These are phyloP conservation scores for Murina feae DNA, from an alignment of 2,113 vertebrate species.

Conservation along the genomic window DNA sequence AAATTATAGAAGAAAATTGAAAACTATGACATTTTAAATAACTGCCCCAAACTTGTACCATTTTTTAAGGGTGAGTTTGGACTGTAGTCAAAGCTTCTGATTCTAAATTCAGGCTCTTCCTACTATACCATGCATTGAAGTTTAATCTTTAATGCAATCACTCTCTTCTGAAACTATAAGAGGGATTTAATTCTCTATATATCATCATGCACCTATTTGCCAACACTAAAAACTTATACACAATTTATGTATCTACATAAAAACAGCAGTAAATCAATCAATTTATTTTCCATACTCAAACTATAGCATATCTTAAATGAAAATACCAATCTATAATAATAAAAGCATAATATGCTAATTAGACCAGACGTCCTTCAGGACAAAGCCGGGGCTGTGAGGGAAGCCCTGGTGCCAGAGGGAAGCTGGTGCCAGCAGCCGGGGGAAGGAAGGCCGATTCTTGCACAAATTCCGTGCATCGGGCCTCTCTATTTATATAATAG, in stretches of 20 bases:
- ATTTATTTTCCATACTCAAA: background rate
- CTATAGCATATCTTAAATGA: background rate
- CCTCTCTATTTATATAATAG: background rate
- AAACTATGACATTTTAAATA: background rate
- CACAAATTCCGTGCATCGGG: no score
- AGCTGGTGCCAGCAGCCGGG: no score
- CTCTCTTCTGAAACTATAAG: background rate
- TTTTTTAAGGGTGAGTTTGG: background rate
- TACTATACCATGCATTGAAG: background rate
- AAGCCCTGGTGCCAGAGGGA: no score
- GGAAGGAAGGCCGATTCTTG: no score
- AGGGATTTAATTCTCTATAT: background rate
- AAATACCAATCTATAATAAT: background rate
- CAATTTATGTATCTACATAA: background rate
- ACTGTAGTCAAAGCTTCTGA: background rate
- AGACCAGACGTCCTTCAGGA: no score
- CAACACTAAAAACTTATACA: slow-evolving; percentile 1
- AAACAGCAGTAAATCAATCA: background rate
- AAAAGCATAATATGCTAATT: no score
- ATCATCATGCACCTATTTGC: background rate
- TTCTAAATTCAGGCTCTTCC: background rate
- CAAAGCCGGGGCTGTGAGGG: no score
- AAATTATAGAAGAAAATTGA: background rate
- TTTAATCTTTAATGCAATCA: background rate
- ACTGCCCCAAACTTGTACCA: background rate